phyloP scores from a whole-genome alignment of 23 tunicate species.

The Ciona savignyi region DNA sequence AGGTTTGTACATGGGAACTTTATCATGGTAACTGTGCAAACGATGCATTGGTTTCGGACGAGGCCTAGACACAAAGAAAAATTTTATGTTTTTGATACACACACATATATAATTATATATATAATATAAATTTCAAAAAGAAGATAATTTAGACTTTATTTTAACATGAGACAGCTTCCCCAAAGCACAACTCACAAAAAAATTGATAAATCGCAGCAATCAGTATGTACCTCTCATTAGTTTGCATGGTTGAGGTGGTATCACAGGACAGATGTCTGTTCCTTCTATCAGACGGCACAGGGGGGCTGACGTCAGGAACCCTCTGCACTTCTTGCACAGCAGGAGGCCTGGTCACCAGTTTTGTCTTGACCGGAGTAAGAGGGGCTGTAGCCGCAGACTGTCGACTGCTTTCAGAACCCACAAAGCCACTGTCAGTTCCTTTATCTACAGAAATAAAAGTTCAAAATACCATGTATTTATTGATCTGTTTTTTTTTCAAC shows the following conservation, averaged over 20 bases:
- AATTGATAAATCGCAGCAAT: background rate
- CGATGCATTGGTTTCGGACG: background rate
- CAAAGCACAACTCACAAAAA: background rate
- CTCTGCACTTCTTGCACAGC: conserved; percentile 14
- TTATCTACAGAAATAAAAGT: conserved; percentile 2
- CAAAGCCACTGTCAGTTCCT: conserved; percentile 92
- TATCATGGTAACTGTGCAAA: conserved; percentile 10
- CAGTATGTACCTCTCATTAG: conserved; percentile 5
- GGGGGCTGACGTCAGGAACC: conserved; percentile 9
- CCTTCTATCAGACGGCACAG: conserved; percentile 12
- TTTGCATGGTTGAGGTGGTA: conserved; percentile 9
- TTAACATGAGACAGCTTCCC: background rate
- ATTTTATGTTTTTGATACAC: too few species aligned
- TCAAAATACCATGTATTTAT: background rate
- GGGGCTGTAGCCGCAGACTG: conserved; percentile 34
- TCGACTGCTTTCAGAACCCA: conserved; percentile 82
- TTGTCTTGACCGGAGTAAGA: conserved; percentile 18
- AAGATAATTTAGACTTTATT: background rate
- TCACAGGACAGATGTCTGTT: conserved; percentile 2
- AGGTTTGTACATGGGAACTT: conserved; percentile 25
- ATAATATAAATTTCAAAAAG: background rate
- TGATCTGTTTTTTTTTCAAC: background rate
- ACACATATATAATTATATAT: too few species aligned
- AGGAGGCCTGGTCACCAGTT: conserved; percentile 13
- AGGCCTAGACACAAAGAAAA: too few species aligned